Conservation (phyloP, 2,797 vertebrate genomes). For the Pangasius macronema region DNA sequence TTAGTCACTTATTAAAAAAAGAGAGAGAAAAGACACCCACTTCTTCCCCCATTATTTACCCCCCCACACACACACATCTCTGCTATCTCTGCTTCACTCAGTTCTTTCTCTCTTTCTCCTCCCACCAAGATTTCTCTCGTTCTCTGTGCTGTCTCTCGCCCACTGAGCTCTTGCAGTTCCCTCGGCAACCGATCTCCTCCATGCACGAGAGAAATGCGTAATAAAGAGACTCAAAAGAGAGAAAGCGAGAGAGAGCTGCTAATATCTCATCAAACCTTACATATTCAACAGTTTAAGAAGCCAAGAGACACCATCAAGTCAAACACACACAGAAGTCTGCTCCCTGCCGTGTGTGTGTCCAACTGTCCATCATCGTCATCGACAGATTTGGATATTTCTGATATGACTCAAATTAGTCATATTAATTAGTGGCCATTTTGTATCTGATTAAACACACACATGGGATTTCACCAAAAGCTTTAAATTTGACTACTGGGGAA, state of each 20-base stretch:
- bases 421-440: constrained; percentile 10
- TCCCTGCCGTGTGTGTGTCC: constrained; percentile 2
- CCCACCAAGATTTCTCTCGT: constrained; percentile 41
- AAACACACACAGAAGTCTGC: constrained; percentile 38
- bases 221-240: constrained; percentile 42
- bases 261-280: constrained; percentile 55
- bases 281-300: constrained; percentile 50
- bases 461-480: background rate
- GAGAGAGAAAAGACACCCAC: constrained; percentile 22
- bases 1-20: constrained; percentile 41
- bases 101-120: constrained; percentile 34
- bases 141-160: constrained; percentile 52
- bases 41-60: constrained; percentile 38
- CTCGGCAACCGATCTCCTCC: constrained; percentile 58
- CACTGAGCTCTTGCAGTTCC: constrained; percentile 57
- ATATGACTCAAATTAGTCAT: constrained; percentile 35
- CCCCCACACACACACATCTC: background rate
- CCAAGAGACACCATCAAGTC: constrained; percentile 39
- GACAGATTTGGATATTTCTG: constrained; percentile 60
- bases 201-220: constrained; percentile 49
- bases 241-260: constrained; percentile 30
- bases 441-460: background rate
- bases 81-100: constrained; percentile 27
- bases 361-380: constrained; percentile 23
- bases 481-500: background rate